These are phyloP conservation scores for Eptesicus fuscus DNA, from an alignment of 2,113 vertebrate genomes.

Conservation along the genomic window DNA sequence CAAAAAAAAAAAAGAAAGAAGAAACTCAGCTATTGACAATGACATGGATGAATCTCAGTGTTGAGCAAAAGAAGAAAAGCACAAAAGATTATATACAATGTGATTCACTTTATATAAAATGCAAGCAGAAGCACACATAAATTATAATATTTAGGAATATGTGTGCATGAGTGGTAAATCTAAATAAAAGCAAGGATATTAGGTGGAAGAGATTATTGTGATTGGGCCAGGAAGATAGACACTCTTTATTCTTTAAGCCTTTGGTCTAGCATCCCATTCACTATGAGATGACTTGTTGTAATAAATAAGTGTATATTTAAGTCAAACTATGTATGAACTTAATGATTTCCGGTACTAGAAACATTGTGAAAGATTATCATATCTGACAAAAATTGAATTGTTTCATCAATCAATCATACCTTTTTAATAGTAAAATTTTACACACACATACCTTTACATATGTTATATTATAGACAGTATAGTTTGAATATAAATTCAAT, in stretches of 20 bases:
- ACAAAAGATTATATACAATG: not conserved
- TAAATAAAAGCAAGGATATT: not conserved
- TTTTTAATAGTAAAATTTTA: not conserved
- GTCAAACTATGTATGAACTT: not conserved
- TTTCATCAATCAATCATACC: not conserved
- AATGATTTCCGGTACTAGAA: not conserved
- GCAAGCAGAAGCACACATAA: not conserved
- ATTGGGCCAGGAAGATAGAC: not conserved
- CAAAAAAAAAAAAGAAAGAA: not conserved
- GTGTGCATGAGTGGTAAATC: not conserved
- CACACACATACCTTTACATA: not conserved
- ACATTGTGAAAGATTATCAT: not conserved
- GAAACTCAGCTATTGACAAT: not conserved
- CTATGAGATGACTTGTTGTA: not conserved
- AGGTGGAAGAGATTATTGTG: not conserved
- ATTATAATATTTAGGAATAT: not conserved
- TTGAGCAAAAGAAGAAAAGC: not conserved
- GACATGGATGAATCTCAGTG: not conserved
- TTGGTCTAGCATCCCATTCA: not conserved
- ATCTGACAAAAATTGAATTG: slow-evolving; percentile 8
- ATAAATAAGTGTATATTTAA: not conserved
- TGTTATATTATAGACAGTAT: not conserved
- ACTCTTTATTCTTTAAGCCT: not conserved
- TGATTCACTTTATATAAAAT: not conserved
- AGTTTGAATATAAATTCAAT: not conserved